Conservation (phyloP, 1,140 invertebrate species). For the Radopholus similis region DNA sequence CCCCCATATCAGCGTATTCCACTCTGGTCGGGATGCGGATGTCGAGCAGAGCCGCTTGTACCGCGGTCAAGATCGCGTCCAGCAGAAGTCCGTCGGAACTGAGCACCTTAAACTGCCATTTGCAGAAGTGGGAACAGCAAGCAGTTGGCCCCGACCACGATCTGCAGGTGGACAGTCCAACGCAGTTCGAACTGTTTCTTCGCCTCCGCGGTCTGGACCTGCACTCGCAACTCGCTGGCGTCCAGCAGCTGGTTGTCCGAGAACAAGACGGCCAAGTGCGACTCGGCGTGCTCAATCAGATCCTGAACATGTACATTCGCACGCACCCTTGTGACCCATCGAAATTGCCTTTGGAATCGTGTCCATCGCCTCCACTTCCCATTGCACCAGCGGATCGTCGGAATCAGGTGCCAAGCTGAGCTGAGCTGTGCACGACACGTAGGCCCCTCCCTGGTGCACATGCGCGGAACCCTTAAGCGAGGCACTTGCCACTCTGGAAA, state of each 20-base stretch:
- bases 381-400: slow-evolving; percentile 15
- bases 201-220: background rate
- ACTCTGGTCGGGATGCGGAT: slow-evolving; percentile 1
- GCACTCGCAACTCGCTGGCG: background rate
- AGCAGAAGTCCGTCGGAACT: slow-evolving; percentile 28
- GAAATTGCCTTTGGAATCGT: slow-evolving; percentile 28
- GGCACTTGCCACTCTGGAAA: background rate
- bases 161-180: slow-evolving; percentile 28
- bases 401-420: slow-evolving; percentile 33
- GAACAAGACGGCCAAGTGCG: slow-evolving; percentile 23
- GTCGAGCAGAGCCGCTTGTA: slow-evolving; percentile 28
- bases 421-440: slow-evolving; percentile 22
- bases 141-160: slow-evolving; percentile 14
- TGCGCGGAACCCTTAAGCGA: slow-evolving; percentile 20
- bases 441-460: slow-evolving; percentile 26
- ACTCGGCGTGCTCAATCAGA: slow-evolving; percentile 21
- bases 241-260: slow-evolving; percentile 15
- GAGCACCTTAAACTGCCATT: slow-evolving; percentile 16
- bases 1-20: slow-evolving; percentile 3
- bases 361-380: slow-evolving; percentile 25
- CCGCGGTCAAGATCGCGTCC: slow-evolving; percentile 27
- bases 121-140: background rate
- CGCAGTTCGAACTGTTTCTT: slow-evolving; percentile 26
- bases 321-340: background rate
- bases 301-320: background rate